Evolutionary conservation across 2,113 vertebrate species (phyloP).

Genomic region (Corythornis vintsioides): DNA sequence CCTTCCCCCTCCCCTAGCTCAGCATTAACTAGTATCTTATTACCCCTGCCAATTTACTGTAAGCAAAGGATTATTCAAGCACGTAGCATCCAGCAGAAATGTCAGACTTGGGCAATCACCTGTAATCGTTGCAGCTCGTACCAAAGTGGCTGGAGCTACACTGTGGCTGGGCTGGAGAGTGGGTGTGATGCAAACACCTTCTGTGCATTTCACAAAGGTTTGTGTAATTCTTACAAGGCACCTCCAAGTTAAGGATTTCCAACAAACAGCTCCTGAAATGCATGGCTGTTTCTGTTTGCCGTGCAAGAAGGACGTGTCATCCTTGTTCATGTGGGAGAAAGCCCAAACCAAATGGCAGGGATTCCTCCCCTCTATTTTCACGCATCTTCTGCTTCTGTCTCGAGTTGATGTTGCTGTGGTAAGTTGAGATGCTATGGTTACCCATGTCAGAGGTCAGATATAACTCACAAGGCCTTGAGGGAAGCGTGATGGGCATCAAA

Average conservation of each 20-base stretch:
- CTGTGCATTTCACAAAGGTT: background rate
- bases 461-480: background rate
- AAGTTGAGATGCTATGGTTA: background rate
- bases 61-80: background rate
- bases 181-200: background rate
- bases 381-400: background rate
- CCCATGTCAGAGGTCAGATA: slow-evolving; percentile 1
- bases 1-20: background rate
- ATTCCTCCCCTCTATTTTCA: background rate
- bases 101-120: background rate
- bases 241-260: background rate
- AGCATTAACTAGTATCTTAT: background rate
- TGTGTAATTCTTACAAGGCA: background rate
- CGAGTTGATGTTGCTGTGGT: background rate
- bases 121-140: background rate
- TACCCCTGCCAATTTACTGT: background rate
- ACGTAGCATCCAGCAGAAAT: background rate
- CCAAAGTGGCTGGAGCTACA: background rate
- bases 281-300: accelerated
- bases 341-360: background rate
- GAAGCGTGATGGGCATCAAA: background rate
- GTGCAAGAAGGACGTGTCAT: background rate
- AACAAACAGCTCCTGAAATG: background rate
- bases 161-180: background rate
- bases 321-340: background rate